Conservation (phyloP, 2,797 vertebrate species). For the Phyllotis vaccarum region DNA sequence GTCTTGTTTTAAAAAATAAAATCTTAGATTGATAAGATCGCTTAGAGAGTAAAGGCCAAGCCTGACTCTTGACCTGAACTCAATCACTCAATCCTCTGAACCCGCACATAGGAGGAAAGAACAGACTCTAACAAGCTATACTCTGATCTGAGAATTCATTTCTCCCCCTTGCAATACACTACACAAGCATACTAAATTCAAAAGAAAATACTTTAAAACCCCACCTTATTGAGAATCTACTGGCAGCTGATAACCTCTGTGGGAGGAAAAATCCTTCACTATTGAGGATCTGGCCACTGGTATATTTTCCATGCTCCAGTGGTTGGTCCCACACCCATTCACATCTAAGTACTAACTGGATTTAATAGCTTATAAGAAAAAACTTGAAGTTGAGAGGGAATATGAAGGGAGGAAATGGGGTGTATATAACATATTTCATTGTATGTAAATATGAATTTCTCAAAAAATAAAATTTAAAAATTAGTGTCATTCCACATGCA, state of each 20-base stretch:
- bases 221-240: neutral
- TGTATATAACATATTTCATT: neutral
- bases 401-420: neutral
- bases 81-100: neutral
- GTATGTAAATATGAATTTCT: neutral
- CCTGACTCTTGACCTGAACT: neutral
- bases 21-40: neutral
- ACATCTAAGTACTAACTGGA: neutral
- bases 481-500: neutral
- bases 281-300: no score
- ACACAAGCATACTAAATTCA: neutral
- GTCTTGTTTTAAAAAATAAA: neutral
- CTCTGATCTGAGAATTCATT: neutral
- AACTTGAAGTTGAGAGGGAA: neutral
- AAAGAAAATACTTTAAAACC: neutral
- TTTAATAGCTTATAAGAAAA: neutral
- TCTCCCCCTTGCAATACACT: neutral
- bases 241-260: neutral
- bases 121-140: neutral
- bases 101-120: neutral
- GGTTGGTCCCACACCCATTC: neutral
- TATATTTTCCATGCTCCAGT: neutral
- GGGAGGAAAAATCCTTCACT: no score
- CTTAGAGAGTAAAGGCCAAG: neutral
- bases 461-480: neutral